Base-by-base conservation (phyloP, 2,888 invertebrate genomes). In the Drosophila barbarae region DNA sequence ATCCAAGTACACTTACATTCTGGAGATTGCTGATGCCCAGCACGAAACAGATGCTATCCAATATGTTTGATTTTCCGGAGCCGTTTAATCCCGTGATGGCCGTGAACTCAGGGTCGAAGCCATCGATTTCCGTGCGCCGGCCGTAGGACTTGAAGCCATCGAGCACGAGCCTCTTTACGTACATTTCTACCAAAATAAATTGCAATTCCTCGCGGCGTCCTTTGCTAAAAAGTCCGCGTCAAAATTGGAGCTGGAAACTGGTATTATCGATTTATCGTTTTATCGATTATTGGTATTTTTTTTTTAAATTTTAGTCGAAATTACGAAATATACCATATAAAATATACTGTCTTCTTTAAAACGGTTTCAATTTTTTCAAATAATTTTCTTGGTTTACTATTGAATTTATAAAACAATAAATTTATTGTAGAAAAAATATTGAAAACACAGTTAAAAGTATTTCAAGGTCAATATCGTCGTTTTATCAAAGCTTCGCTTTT, bases 121-220 rank as follows among this genome's bases (percentile, higher is more conserved):
- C 96, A 71, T 93, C 93, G 52, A 99, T 93, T 90, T 97, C 97
- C 0, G 97, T 97, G 74, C 96, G 91, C 76, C 95, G 94, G 0
- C 98, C 98, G 86, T 99, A 99, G 0, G 99, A 99, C 90, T 99
- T 99, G 88, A 99, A 99, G 46, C 99, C 99, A 87, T 99, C 98
- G 50, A 99, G 90, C 35, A 96, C 92, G 78, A 99, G 94, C 2
- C 94, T 94, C 89, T 98, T 98, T 49, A 99, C 94, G 88, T 94
- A 93, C 99, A 99, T 99, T 60, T 73, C 50, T 1, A 1, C 10
- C 9, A 6, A n/a, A 21, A 1, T 28, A 13, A 9, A 12, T 18
- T 10, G 18, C 8, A 38, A 10, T 30, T 30, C 30, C 9, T 30
- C 10, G 30, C 28, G 28, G 28, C 32, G 32, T 32, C 32, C 32